Conservation (phyloP, 2,113 vertebrate species). For the Misgurnus anguillicaudatus region DNA sequence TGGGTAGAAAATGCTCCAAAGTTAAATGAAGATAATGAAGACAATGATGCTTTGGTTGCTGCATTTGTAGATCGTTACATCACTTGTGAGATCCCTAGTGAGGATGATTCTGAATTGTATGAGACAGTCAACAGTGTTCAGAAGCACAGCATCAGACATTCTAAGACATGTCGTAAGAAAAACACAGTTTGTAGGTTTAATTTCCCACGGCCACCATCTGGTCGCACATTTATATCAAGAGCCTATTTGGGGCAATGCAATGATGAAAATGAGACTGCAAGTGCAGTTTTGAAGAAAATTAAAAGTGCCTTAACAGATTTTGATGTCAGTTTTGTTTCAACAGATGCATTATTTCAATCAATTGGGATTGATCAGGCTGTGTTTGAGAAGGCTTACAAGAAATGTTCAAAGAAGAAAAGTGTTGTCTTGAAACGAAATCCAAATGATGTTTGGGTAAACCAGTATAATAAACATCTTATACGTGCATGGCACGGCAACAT, state of each 20-base stretch:
- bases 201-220: slow-evolving; percentile 40
- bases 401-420: slow-evolving; percentile 3
- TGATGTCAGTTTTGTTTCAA: not conserved
- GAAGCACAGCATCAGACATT: slow-evolving; percentile 37
- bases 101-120: not conserved
- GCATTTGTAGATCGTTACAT: slow-evolving; percentile 32
- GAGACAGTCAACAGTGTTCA: slow-evolving; percentile 34
- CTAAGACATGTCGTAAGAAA: slow-evolving; percentile 21
- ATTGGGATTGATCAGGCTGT: slow-evolving; percentile 19
- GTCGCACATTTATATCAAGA: slow-evolving; percentile 7
- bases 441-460: slow-evolving; percentile 41
- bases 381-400: slow-evolving; percentile 23
- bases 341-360: slow-evolving; percentile 5
- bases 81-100: slow-evolving; percentile 25
- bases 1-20: not conserved
- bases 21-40: not conserved
- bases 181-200: slow-evolving; percentile 40
- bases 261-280: not conserved
- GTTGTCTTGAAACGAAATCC: slow-evolving; percentile 36
- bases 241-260: not conserved
- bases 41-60: slow-evolving; percentile 1
- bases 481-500: slow-evolving; percentile 26
- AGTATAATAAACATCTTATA: slow-evolving; percentile 37
- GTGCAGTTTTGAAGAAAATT: slow-evolving; percentile 9
- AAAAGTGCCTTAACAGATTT: not conserved